Evolutionary conservation across 2,797 vertebrate species (phyloP).

Genomic region (Neosilurus hyrtlii): DNA sequence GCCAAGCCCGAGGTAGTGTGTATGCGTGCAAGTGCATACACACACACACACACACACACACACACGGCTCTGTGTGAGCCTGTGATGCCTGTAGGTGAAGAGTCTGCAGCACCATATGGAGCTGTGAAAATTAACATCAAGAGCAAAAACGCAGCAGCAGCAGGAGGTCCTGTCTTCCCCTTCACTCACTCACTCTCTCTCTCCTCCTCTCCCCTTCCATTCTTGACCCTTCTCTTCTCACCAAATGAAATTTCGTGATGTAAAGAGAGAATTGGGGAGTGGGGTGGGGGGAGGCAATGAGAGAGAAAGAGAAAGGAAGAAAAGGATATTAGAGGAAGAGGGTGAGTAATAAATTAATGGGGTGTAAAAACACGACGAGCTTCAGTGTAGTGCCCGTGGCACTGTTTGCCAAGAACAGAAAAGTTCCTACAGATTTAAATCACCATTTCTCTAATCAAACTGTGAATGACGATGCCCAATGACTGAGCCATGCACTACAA

Average conservation of each 20-base stretch:
- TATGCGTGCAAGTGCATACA: slow-evolving; percentile 67
- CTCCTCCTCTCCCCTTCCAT: slow-evolving; percentile 50
- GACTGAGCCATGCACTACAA: slow-evolving; percentile 4
- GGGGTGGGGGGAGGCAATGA: not conserved
- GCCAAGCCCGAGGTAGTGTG: slow-evolving; percentile 89
- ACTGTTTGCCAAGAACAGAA: slow-evolving; percentile 76
- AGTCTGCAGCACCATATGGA: slow-evolving; percentile 99
- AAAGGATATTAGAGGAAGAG: slow-evolving; percentile 50
- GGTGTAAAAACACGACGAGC: slow-evolving; percentile 73
- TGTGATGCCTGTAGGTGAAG: slow-evolving; percentile 93
- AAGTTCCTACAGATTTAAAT: slow-evolving; percentile 48
- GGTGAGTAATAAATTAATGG: slow-evolving; percentile 88
- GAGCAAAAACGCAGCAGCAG: slow-evolving; percentile 86
- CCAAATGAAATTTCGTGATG: slow-evolving; percentile 79
- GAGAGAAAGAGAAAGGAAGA: slow-evolving; percentile 57
- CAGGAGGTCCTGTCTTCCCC: slow-evolving; percentile 64
- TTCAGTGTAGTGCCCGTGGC: slow-evolving; percentile 80
- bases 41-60: slow-evolving; percentile 55
- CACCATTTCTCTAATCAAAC: slow-evolving; percentile 39
- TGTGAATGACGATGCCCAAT: slow-evolving; percentile 10
- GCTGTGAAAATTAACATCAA: slow-evolving; percentile 96
- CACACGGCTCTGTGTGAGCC: slow-evolving; percentile 53
- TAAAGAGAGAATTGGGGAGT: slow-evolving; percentile 51
- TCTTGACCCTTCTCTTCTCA: slow-evolving; percentile 43
- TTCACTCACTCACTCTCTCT: slow-evolving; percentile 37